phyloP scores from a whole-genome alignment of 64 coral and sea anemone genomes.

The Astreopora myriophthalma region DNA sequence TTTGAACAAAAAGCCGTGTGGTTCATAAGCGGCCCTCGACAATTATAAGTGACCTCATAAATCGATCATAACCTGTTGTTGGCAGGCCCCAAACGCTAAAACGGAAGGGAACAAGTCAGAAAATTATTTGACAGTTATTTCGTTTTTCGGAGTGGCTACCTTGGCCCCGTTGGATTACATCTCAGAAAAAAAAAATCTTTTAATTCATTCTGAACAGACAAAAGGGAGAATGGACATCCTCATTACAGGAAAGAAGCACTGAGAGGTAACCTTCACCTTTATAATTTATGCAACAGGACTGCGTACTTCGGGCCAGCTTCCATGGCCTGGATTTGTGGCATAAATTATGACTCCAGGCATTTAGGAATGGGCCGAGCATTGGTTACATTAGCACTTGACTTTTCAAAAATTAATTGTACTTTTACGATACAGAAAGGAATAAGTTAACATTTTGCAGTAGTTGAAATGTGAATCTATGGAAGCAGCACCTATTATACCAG shows the following conservation, averaged over 20 bases:
- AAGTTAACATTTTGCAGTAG: too few species aligned
- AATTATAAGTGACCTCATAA: background rate
- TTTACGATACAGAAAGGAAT: too few species aligned
- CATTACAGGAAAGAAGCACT: constrained; percentile 11
- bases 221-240: constrained; percentile 13
- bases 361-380: too few species aligned
- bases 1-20: background rate
- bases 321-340: background rate
- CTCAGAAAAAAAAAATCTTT: background rate
- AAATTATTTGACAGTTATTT: background rate
- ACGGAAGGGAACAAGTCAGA: too few species aligned
- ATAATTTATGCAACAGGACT: background rate
- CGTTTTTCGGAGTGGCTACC: background rate
- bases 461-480: too few species aligned
- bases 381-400: too few species aligned
- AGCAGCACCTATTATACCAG: too few species aligned
- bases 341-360: too few species aligned
- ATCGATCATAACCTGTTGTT: background rate
- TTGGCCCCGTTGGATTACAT: background rate
- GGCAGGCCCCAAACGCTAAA: background rate
- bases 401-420: too few species aligned
- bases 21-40: background rate
- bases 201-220: constrained; percentile 25
- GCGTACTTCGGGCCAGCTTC: background rate
- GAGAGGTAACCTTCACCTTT: background rate